Evolutionary conservation across 2,113 vertebrate genomes (phyloP), one percentile per base, ranked within the genome.

Genomic region (Semnornis frantzii): DNA sequence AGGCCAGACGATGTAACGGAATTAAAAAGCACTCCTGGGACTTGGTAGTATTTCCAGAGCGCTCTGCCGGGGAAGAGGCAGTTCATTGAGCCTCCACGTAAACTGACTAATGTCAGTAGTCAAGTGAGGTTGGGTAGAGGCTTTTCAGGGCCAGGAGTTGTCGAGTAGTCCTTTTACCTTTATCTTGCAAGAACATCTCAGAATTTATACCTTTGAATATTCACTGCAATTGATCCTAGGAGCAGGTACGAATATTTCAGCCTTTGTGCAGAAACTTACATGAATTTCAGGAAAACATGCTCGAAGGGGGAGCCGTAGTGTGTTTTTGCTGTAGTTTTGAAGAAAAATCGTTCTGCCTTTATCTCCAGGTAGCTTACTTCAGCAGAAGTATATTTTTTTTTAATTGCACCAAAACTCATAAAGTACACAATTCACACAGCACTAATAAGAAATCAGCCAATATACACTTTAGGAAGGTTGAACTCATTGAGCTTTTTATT

Each of bases 221-320:
- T 31, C 37, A 19, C n/a, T 57, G 58, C 62, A 11, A 27, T 24
- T 50, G 65, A 27, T 34, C 55, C 21, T 31, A 9, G 28, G 28
- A 39, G 30, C 33, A 74, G 19, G 25, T 20, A 39, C 39, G 7
- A 10, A 1, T 3, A 3, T 66, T 46, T 69, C 24, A 37, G 37
- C 57, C 28, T 76, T 77, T 44, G 28, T n/a, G 23, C 25, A 74
- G 69, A 63, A 59, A 24, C 10, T 57, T 16, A 10, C 0, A 21
- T 21, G 21, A 37, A 44, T 91, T 31, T 44, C 5, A 12, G 34
- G 14, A 4, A 25, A 0, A 3, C 0, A 0, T 54, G 5, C 21
- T 62, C 52, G 15, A 57, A 55, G 57, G 54, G 39, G 27, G 31
- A 77, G 4, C 13, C 46, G 24, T 17, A 15, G 0, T 18, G 10